phyloP scores from a whole-genome alignment of 2,888 invertebrate species.

The Entomobrya multifasciata region DNA sequence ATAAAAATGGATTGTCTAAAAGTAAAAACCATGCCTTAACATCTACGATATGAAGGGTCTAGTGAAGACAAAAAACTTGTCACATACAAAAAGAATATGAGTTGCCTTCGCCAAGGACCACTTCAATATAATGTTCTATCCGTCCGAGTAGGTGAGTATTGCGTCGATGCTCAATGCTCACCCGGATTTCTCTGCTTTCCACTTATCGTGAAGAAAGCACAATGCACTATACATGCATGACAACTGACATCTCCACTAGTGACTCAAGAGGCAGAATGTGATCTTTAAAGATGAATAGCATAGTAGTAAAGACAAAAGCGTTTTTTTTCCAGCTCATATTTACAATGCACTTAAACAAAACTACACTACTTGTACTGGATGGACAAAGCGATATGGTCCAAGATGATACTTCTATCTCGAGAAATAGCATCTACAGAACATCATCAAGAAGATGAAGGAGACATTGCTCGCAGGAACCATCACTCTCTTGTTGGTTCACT shows the following conservation, averaged over 20 bases:
- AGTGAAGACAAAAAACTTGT: neutral
- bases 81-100: neutral
- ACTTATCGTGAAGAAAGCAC: slow-evolving; percentile 11
- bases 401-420: neutral
- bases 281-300: slow-evolving; percentile 52
- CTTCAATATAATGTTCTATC: slow-evolving; percentile 21
- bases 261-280: slow-evolving; percentile 36
- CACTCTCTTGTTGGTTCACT: neutral
- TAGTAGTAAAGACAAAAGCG: slow-evolving; percentile 41
- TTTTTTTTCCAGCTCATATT: slow-evolving; percentile 48
- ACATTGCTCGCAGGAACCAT: slow-evolving; percentile 15
- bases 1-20: no score
- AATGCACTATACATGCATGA: slow-evolving; percentile 26
- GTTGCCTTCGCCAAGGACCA: slow-evolving; percentile 30
- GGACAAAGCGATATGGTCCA: neutral
- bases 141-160: neutral
- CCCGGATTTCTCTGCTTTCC: neutral
- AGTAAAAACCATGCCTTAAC: neutral
- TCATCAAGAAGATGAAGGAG: slow-evolving; percentile 18
- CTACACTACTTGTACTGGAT: slow-evolving; percentile 1
- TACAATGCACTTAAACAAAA: slow-evolving; percentile 58
- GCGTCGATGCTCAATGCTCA: slow-evolving; percentile 29
- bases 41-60: neutral
- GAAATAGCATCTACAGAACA: slow-evolving; percentile 34
- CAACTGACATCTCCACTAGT: slow-evolving; percentile 42